Conservation (phyloP, 2,888 invertebrate genomes). For the Apodemia mormo region DNA sequence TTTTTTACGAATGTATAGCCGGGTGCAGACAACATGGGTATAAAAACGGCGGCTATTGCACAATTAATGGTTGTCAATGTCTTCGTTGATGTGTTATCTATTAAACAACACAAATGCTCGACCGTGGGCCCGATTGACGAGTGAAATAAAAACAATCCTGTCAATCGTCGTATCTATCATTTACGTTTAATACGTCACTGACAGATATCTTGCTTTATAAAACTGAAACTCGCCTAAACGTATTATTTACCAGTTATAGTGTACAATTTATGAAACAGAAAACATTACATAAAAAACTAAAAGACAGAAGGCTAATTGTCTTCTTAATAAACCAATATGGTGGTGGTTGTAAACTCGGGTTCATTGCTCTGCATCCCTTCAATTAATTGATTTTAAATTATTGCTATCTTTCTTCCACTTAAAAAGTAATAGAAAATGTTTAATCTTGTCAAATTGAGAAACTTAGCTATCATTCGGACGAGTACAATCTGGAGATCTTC, state of each 20-base stretch:
- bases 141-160: background rate
- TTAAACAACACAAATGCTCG: background rate
- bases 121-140: background rate
- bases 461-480: no score
- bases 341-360: no score
- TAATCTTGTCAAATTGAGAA: no score
- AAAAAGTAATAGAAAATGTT: no score
- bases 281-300: no score
- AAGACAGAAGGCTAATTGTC: background rate
- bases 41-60: constrained; percentile 55
- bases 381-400: no score
- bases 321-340: no score
- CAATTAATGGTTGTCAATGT: constrained; percentile 61
- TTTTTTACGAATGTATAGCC: constrained; percentile 61
- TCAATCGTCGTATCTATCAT: background rate
- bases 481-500: no score
- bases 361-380: no score
- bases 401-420: no score
- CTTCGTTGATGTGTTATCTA: constrained; percentile 29
- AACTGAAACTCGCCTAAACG: background rate
- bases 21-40: constrained; percentile 51
- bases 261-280: background rate
- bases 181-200: background rate
- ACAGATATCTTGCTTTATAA: background rate
- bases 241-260: background rate